Conservation (phyloP, 2,797 vertebrate genomes). For the Epinephelus awoara region DNA sequence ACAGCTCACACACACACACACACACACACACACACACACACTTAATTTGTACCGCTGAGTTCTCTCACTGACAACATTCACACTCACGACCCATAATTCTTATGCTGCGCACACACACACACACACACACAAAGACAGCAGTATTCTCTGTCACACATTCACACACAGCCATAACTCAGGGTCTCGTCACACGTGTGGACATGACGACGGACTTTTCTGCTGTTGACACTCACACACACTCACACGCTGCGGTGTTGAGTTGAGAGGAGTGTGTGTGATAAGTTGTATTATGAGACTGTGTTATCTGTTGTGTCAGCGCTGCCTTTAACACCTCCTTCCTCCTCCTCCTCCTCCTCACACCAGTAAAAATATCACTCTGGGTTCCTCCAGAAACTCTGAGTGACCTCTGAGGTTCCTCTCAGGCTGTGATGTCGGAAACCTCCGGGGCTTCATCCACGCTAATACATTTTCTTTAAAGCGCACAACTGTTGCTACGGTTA, state of each 20-base stretch:
- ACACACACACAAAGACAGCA: conserved; percentile 60
- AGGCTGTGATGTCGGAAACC: too few relatives aligned
- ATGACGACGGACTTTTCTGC: conserved; percentile 16
- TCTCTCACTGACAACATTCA: conserved; percentile 62
- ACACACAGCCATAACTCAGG: conserved; percentile 56
- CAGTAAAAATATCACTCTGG: conserved; percentile 11
- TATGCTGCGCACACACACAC: conserved; percentile 40
- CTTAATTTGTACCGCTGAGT: conserved; percentile 50
- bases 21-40: conserved; percentile 40
- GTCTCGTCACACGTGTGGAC: conserved; percentile 58
- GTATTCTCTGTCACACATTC: conserved; percentile 57
- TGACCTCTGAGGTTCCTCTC: conserved; percentile 13
- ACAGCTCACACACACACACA: conserved; percentile 51
- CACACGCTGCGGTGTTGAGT: conserved; percentile 19
- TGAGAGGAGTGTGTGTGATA: conserved; percentile 65
- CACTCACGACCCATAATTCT: conserved; percentile 64
- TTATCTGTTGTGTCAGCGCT: conserved; percentile 74
- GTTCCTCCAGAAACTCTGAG: neutral
- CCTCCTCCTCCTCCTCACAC: conserved; percentile 11
- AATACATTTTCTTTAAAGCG: too few relatives aligned
- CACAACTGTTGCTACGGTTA: too few relatives aligned
- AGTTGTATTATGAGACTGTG: conserved; percentile 51
- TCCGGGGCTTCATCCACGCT: too few relatives aligned
- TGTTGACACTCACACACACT: conserved; percentile 33
- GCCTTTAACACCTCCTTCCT: conserved; percentile 62